These are phyloP conservation scores for Sternarchorhynchus goeldii DNA, from an alignment of 2,797 vertebrate species.

Conservation along the genomic window DNA sequence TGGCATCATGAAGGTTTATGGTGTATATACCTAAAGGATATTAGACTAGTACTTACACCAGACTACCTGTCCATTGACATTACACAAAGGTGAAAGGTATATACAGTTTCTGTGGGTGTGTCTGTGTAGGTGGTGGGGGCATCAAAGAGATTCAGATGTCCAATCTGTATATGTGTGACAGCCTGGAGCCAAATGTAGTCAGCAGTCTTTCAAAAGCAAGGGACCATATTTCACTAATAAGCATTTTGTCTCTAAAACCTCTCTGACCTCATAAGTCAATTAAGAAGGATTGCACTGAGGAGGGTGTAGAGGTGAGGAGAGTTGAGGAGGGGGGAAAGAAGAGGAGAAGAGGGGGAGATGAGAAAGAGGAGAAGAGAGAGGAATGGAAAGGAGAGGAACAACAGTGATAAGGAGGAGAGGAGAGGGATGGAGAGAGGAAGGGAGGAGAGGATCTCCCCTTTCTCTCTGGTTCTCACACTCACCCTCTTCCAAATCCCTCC, in stretches of 20 bases:
- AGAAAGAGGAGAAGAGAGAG: constrained; percentile 5
- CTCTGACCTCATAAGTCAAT: constrained; percentile 43
- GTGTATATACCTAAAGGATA: constrained; percentile 11
- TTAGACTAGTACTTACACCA: no score
- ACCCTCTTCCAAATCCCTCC: no score
- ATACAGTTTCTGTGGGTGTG: constrained; percentile 23
- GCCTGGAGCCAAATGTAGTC: constrained; percentile 43
- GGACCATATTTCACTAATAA: constrained; percentile 52
- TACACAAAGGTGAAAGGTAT: constrained; percentile 43
- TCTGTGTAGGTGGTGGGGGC: constrained; percentile 11
- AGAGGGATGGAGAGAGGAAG: constrained; percentile 15
- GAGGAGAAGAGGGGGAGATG: no score
- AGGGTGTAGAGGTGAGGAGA: constrained; percentile 2
- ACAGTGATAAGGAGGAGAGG: constrained; percentile 27
- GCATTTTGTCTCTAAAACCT: constrained; percentile 48
- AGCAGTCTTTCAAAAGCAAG: constrained; percentile 44
- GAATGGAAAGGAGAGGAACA: constrained; percentile 10
- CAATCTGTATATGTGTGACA: constrained; percentile 44
- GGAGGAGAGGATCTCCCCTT: background rate
- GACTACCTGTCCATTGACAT: constrained; percentile 13
- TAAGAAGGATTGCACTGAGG: constrained; percentile 22
- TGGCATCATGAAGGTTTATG: background rate
- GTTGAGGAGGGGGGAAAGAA: constrained; percentile 38
- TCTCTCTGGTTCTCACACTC: no score
- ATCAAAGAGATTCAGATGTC: constrained; percentile 33